Evolutionary conservation across 2,888 invertebrate species (phyloP).

Genomic region (Eupeodes latifasciatus): DNA sequence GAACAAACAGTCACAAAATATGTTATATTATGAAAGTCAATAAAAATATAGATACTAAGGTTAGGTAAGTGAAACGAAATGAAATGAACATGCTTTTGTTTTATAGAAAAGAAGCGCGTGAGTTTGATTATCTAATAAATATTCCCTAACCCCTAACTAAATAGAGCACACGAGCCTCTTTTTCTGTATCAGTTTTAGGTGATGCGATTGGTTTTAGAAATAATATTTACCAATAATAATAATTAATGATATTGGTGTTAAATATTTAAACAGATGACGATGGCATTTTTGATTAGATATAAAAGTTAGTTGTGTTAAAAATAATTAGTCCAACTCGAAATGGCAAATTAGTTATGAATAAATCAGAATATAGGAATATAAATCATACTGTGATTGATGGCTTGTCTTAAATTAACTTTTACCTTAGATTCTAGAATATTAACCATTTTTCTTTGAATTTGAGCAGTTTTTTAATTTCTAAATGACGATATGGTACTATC

Average conservation of each 20-base stretch:
- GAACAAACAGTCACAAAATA: constrained; percentile 2
- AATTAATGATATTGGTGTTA: constrained; percentile 1
- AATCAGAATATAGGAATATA: too few species aligned
- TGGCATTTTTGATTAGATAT: constrained; percentile 18
- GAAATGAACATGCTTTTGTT: background rate
- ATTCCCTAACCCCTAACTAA: background rate
- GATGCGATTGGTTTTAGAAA: background rate
- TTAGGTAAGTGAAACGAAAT: constrained; percentile 1
- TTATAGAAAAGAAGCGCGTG: constrained; percentile 31
- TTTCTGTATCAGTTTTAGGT: background rate
- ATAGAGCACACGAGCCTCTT: constrained; percentile 33
- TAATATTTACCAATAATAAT: constrained; percentile 13
- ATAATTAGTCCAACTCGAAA: background rate
- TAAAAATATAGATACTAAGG: constrained; percentile 40
- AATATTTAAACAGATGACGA: constrained; percentile 42
- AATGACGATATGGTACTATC: too few species aligned
- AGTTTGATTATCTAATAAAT: constrained; percentile 4
- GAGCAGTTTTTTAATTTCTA: too few species aligned
- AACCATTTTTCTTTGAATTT: too few species aligned
- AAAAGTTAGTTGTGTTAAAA: background rate
- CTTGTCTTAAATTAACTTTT: too few species aligned
- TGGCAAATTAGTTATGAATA: background rate
- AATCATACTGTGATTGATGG: too few species aligned
- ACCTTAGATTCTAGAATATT: too few species aligned
- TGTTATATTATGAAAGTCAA: constrained; percentile 4